Evolutionary conservation across 2,797 vertebrate species (phyloP).

Genomic region (Furcifer pardalis): DNA sequence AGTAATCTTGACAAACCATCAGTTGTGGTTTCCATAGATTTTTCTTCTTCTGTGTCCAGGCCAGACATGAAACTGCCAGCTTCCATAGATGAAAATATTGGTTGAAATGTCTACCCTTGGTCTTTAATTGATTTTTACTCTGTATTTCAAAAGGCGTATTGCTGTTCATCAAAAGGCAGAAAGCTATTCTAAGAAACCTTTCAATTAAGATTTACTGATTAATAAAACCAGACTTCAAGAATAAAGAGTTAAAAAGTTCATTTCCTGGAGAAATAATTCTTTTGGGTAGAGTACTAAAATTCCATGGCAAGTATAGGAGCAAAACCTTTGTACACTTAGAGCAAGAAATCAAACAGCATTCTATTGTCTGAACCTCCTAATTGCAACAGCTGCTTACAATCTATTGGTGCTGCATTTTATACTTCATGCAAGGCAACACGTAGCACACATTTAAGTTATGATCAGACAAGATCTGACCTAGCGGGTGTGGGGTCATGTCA

Average conservation of each 20-base stretch:
- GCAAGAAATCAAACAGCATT: not conserved
- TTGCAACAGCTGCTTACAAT: not conserved
- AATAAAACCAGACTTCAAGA: too few relatives aligned
- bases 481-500: too few relatives aligned
- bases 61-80: constrained; percentile 28
- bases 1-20: constrained; percentile 34
- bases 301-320: not conserved
- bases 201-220: not conserved
- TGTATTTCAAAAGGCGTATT: not conserved
- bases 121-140: not conserved
- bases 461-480: too few relatives aligned
- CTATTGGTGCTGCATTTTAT: not conserved
- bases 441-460: too few relatives aligned
- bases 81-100: constrained; percentile 18
- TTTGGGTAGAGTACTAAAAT: not conserved
- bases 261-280: not conserved
- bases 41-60: too few relatives aligned
- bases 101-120: not conserved
- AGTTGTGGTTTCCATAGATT: not conserved
- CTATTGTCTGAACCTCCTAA: not conserved
- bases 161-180: not conserved
- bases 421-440: not conserved
- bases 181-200: not conserved
- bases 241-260: not conserved
- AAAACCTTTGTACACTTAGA: not conserved